A percentile compares a stretch with the other conserved stretches of the same genome.
phyloP scores from a whole-genome alignment of 2,888 invertebrate genomes.

The Drosophila cyrtoloma region DNA sequence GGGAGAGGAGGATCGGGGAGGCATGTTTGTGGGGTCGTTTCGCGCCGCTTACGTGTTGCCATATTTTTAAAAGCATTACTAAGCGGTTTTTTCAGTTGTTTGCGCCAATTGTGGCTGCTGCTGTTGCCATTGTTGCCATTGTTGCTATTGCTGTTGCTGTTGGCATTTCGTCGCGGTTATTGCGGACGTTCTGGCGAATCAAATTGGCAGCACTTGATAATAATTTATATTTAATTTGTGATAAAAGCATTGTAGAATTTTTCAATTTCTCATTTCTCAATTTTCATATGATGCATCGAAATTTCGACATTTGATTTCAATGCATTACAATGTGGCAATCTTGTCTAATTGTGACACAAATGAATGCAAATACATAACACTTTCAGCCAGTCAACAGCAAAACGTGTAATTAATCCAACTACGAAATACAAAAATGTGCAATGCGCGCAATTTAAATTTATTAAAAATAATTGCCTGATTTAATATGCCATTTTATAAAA shows the following conservation, averaged over 20 bases:
- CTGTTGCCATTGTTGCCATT: not conserved
- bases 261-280: not conserved
- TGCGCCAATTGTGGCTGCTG: conserved; percentile 43
- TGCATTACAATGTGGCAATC: conserved; percentile 22
- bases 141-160: not conserved
- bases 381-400: not conserved
- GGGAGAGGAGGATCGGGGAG: not conserved
- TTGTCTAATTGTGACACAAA: not conserved
- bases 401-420: conserved; percentile 11
- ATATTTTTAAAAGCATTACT: conserved; percentile 81
- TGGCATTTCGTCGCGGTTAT: conserved; percentile 14
- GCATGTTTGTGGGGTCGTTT: conserved; percentile 24
- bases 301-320: not conserved
- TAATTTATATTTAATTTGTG: conserved; percentile 73
- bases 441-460: not conserved
- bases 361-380: not conserved
- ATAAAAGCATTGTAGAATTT: conserved; percentile 53
- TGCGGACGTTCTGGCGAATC: conserved; percentile 52
- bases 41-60: conserved; percentile 78
- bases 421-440: not conserved
- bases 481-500: not conserved
- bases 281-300: not conserved
- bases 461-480: not conserved
- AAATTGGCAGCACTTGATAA: conserved; percentile 68
- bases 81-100: conserved; percentile 66